phyloP scores from a whole-genome alignment of 2,797 vertebrate genomes.

The Alauda arvensis region DNA sequence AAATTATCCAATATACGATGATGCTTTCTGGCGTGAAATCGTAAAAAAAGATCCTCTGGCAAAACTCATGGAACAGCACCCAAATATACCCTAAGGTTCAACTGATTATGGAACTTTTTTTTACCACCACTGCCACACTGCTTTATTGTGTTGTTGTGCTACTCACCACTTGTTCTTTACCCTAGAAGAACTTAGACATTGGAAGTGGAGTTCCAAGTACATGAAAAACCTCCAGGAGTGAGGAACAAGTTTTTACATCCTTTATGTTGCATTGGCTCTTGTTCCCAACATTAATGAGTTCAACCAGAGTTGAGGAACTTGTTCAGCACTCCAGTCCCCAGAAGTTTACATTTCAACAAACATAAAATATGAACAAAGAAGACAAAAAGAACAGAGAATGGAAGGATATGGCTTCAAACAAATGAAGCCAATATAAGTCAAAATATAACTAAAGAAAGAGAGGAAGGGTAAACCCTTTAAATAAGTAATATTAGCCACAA shows the following conservation, averaged over 20 bases:
- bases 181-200: not conserved
- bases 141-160: not conserved
- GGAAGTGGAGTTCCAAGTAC: not conserved
- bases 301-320: constrained; percentile 41
- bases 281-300: constrained; percentile 39
- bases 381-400: constrained; percentile 54
- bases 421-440: constrained; percentile 40
- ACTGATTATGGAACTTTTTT: not conserved
- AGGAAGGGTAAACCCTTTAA: constrained; percentile 55
- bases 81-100: not conserved
- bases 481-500: constrained; percentile 27
- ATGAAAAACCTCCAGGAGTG: not conserved
- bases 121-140: not conserved
- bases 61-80: not conserved
- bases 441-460: constrained; percentile 51
- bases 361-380: constrained; percentile 49
- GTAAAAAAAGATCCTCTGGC: not conserved
- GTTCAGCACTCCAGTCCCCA: constrained; percentile 7
- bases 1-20: not conserved
- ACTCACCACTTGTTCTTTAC: not conserved
- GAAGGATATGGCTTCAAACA: constrained; percentile 57
- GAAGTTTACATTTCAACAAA: constrained; percentile 59
- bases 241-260: not conserved
- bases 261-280: not conserved
- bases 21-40: not conserved